These are phyloP conservation scores for Chirona hameri DNA, from an alignment of 2,888 invertebrate genomes.

Conservation along the genomic window DNA sequence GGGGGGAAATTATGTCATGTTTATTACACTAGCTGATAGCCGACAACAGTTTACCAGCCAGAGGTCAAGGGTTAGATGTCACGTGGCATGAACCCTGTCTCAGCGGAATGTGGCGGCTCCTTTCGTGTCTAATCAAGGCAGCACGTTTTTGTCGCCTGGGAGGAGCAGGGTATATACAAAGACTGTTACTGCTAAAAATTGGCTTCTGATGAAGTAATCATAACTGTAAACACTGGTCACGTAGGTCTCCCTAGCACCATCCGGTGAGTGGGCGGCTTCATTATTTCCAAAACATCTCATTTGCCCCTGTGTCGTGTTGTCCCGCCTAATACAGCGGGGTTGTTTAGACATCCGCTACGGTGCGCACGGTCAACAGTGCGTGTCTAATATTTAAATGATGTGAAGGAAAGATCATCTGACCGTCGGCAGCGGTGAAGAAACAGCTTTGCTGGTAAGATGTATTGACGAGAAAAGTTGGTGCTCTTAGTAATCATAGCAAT, in stretches of 20 bases:
- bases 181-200: neutral
- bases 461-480: too few species aligned
- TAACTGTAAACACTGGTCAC: neutral
- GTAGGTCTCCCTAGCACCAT: neutral
- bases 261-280: neutral
- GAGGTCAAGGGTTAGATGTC: neutral
- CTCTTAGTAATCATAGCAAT: too few species aligned
- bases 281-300: neutral
- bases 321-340: neutral
- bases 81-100: neutral
- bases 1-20: too few species aligned
- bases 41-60: neutral
- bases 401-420: neutral
- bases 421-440: neutral
- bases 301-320: neutral
- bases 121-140: neutral
- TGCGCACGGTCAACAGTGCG: neutral
- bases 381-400: slow-evolving; percentile 2
- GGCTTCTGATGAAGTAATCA: neutral
- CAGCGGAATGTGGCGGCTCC: neutral
- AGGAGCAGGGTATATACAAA: neutral
- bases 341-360: neutral
- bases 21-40: too few species aligned
- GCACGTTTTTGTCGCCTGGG: neutral
- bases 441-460: neutral